These are phyloP conservation scores for Clamator glandarius DNA, from an alignment of 2,797 vertebrate species.

Conservation along the genomic window DNA sequence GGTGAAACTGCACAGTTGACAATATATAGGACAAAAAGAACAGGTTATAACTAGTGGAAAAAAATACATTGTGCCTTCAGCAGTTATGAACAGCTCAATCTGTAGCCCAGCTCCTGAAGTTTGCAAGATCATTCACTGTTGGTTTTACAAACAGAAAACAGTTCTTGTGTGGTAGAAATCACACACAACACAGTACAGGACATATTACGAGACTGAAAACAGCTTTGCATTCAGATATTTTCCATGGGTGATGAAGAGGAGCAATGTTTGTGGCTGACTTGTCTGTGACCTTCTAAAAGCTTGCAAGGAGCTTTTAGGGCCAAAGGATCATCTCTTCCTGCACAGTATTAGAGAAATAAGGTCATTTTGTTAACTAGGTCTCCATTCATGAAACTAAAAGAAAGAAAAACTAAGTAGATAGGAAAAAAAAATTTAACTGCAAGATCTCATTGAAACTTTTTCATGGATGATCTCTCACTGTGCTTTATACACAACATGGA, in stretches of 20 bases:
- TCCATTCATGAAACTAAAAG: constrained; percentile 11
- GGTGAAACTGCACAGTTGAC: background rate
- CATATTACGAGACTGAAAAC: constrained; percentile 45
- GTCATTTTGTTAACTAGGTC: constrained; percentile 22
- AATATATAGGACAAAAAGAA: background rate
- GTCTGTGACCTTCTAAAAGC: constrained; percentile 43
- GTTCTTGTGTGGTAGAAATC: constrained; percentile 37
- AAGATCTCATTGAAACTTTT: background rate
- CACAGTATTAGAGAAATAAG: background rate
- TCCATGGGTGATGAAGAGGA: constrained; percentile 51
- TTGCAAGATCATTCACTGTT: background rate
- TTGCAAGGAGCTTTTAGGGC: constrained; percentile 51
- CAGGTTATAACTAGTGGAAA: background rate
- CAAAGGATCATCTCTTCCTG: constrained; percentile 4
- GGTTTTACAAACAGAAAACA: constrained; percentile 31
- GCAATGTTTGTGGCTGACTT: constrained; percentile 54
- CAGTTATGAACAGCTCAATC: background rate
- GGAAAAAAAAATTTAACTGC: background rate
- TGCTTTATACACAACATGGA: background rate
- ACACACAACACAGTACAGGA: background rate
- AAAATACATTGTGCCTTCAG: background rate
- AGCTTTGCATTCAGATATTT: constrained; percentile 45
- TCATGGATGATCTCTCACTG: background rate
- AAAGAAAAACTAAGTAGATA: background rate
- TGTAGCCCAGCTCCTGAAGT: background rate